Conservation (phyloP, 1,140 invertebrate genomes). For the Asbolus verrucosus region DNA sequence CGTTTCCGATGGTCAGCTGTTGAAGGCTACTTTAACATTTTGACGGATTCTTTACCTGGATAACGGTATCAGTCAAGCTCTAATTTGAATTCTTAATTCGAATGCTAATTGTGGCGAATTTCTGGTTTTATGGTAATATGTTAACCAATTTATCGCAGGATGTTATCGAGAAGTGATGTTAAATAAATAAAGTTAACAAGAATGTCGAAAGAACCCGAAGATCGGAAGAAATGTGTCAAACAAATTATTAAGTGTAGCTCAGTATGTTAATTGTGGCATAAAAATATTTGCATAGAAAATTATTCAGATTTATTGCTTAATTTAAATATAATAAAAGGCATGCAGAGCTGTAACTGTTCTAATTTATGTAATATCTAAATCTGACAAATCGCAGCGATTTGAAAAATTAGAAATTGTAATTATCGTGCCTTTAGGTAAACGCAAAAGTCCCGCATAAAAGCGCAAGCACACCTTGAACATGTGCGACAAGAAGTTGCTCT, state of each 20-base stretch:
- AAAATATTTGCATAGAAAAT: neutral
- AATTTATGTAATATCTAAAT: neutral
- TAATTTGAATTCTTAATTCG: slow-evolving; percentile 9
- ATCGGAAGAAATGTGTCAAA: slow-evolving; percentile 6
- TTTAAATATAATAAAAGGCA: neutral
- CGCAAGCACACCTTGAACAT: slow-evolving; percentile 21
- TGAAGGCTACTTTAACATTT: too few species aligned
- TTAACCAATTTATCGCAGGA: neutral
- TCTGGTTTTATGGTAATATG: slow-evolving; percentile 4
- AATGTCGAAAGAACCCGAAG: neutral
- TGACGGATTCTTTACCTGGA: too few species aligned
- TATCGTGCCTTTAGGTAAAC: slow-evolving; percentile 11
- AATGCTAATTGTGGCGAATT: slow-evolving; percentile 9
- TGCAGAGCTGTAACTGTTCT: neutral
- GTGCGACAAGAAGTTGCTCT: slow-evolving; percentile 28
- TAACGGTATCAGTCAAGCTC: neutral
- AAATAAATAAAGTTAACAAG: slow-evolving; percentile 16
- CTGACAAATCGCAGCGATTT: neutral
- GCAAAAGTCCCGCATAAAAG: slow-evolving; percentile 16
- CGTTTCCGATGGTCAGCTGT: too few species aligned
- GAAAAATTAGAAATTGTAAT: slow-evolving; percentile 5
- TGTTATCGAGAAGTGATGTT: neutral
- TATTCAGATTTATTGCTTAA: neutral
- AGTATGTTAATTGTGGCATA: slow-evolving; percentile 8
- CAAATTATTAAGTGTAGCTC: slow-evolving; percentile 23